Percentiles rank a stretch among this genome's conserved stretches.
phyloP scores from a whole-genome alignment of 2,888 invertebrate species.

The Steinernema scapterisci region DNA sequence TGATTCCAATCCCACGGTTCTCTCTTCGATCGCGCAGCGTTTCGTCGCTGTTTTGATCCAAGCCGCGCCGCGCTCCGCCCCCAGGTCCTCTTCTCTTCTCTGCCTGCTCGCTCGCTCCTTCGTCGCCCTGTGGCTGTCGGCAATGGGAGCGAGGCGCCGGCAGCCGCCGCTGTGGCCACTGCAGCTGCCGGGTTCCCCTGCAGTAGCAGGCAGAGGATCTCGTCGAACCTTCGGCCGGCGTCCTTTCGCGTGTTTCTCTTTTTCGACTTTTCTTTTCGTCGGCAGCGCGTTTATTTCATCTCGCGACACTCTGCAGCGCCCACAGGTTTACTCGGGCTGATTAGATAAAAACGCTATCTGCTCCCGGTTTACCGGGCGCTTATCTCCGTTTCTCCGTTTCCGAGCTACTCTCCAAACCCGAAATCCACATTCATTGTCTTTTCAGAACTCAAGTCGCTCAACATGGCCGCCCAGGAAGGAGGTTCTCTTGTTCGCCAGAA shows the following conservation, averaged over 20 bases:
- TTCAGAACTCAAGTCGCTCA: not conserved
- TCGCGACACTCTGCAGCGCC: not conserved
- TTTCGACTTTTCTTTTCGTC: not conserved
- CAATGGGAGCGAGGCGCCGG: constrained; percentile 5
- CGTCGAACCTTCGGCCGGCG: not conserved
- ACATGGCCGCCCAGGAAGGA: constrained; percentile 29
- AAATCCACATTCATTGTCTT: not conserved
- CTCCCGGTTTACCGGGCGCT: not conserved
- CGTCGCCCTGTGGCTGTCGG: not conserved
- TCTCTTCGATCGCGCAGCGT: constrained; percentile 1
- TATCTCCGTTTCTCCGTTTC: not conserved
- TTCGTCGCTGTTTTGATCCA: constrained; percentile 20
- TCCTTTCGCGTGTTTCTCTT: constrained; percentile 7
- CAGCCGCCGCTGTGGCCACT: not conserved
- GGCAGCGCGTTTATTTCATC: too few species aligned
- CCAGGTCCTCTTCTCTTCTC: not conserved
- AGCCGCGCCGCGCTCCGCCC: not conserved
- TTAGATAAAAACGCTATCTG: constrained; percentile 10
- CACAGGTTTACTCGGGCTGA: not conserved
- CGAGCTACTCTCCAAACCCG: too few species aligned
- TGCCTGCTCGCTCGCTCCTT: not conserved
- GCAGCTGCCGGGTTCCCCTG: not conserved
- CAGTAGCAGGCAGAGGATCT: not conserved
- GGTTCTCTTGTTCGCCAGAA: constrained; percentile 57
- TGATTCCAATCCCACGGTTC: not conserved